phyloP scores from a whole-genome alignment of 2,113 vertebrate genomes.

The Callocephalon fimbriatum region DNA sequence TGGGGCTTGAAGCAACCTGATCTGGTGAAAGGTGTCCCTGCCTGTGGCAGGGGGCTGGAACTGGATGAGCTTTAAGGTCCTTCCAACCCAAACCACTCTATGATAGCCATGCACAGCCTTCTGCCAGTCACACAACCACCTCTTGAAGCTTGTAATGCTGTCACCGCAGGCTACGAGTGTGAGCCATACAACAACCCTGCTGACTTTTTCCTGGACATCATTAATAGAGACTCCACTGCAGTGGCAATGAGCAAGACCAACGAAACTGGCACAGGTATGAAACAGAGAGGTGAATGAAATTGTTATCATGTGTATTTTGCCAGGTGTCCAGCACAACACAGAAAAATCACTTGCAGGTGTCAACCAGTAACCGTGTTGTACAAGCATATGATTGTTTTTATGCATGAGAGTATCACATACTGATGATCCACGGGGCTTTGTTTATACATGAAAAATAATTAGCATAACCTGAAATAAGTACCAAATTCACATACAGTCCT shows the following conservation, averaged over 20 bases:
- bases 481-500: neutral
- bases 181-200: conserved; percentile 94
- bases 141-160: neutral
- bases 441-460: neutral
- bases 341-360: neutral
- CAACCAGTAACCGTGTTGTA: neutral
- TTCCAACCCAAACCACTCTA: neutral
- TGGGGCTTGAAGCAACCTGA: neutral
- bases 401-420: neutral
- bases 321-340: neutral
- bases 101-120: neutral
- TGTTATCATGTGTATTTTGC: neutral
- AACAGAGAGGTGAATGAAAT: neutral
- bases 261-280: conserved; percentile 71
- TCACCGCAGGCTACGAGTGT: conserved; percentile 84
- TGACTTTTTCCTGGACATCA: conserved; percentile 94
- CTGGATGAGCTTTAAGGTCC: neutral
- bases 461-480: neutral
- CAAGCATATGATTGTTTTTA: accelerated
- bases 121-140: neutral
- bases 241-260: conserved; percentile 48
- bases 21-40: neutral
- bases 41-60: neutral
- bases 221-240: conserved; percentile 88
- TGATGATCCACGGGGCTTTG: neutral